Evolutionary conservation across 2,888 invertebrate genomes (phyloP), one percentile per base, ranked within the genome.

Genomic region (Hofmannophila pseudospretella): DNA sequence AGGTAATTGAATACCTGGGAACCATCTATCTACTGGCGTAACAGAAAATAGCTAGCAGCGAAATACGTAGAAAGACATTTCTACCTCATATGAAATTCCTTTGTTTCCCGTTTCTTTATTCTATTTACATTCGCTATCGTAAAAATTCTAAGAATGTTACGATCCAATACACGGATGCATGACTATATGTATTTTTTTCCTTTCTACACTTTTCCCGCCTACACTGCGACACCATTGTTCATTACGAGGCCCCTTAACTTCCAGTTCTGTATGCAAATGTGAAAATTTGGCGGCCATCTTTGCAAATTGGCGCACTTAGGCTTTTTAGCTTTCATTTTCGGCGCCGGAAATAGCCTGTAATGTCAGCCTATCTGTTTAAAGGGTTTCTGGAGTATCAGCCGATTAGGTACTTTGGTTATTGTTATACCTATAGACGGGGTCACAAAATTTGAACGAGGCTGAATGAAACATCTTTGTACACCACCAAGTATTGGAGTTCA

Each of bases 251-350:
- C 35, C 37, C 42, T 38, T 47, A 55, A 50, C 44, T 44, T 34
- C 36, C 36, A 45, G 41, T 57, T 67, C 58, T 51, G 46, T 54
- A 67, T 61, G 61, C 55, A 58, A 65, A 66, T 59, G 50, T 48
- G 47, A 35, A 42, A 49, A 50, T 51, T 53, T 47, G 37, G 45
- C 34, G 45, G 46, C 52, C 50, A 53, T 54, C 46, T 50, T 54
- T 42, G 45, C 36, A 47, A 59, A 62, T 60, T 52, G 57, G 45
- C 45, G 42, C 39, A 36, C 37, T 40, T n/a, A 41, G 51, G 41
- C 49, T 49, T 45, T 46, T 41, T 38, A 38, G 38, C 38, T 45
- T 44, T 41, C 45, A 51, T 49, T 49, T 38, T 32, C 33, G 40
- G 40, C 30, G 37, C 43, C 39, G 36, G 43, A 48, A 45, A 30